Evolutionary conservation across 1,140 invertebrate species (phyloP).

Genomic region (Apis cerana): DNA sequence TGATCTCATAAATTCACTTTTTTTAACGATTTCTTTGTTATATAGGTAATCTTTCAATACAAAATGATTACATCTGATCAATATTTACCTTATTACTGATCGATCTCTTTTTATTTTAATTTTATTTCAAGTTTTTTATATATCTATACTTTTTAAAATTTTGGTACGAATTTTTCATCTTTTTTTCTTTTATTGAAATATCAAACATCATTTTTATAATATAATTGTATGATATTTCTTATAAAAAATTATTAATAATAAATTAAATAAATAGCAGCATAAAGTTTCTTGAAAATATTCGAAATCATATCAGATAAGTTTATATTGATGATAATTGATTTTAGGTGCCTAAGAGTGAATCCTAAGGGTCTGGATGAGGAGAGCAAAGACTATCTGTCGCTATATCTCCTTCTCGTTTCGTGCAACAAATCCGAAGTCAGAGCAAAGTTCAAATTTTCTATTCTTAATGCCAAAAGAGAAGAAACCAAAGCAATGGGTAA

Average conservation of each 20-base stretch:
- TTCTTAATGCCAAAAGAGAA: constrained; percentile 99
- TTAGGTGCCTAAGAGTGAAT: constrained; percentile 98
- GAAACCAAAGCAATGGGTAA: constrained; percentile 99
- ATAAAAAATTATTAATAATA: too few relatives aligned
- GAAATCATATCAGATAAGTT: constrained; percentile 14
- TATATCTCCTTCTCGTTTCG: constrained; percentile 98
- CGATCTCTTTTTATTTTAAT: too few relatives aligned
- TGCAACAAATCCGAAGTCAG: constrained; percentile 99
- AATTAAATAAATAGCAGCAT: not conserved
- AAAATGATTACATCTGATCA: not conserved
- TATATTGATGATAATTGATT: constrained; percentile 48
- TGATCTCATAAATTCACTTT: not conserved
- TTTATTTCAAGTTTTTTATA: too few relatives aligned
- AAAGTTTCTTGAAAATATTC: too few relatives aligned
- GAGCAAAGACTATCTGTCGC: constrained; percentile 99
- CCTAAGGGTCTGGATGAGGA: constrained; percentile 99
- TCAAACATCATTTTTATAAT: too few relatives aligned
- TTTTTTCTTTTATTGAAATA: too few relatives aligned
- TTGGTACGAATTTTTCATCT: too few relatives aligned
- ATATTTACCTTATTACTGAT: too few relatives aligned
- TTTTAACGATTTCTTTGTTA: not conserved
- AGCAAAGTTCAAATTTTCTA: constrained; percentile 99
- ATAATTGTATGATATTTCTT: too few relatives aligned
- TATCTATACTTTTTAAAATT: too few relatives aligned
- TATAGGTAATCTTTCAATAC: not conserved